Percentiles rank a stretch among this genome's conserved stretches.
Conservation (phyloP, 2,888 invertebrate genomes). For the Scaptomyza parva region DNA sequence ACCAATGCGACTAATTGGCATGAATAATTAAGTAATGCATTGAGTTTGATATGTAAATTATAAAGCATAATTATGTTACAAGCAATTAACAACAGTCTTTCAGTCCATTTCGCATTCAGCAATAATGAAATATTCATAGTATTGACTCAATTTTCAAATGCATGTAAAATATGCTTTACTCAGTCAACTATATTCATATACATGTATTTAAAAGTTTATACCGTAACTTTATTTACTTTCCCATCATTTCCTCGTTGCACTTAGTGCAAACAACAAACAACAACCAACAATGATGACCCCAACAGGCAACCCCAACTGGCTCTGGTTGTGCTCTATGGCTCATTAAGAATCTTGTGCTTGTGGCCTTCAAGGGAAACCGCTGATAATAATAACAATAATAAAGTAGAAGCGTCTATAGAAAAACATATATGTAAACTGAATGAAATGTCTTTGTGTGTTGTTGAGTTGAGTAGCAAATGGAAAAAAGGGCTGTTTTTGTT, state of each 20-base stretch:
- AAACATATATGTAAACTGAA: conserved; percentile 38
- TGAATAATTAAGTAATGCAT: conserved; percentile 14
- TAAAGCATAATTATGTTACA: neutral
- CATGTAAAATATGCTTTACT: neutral
- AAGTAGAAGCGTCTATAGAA: conserved; percentile 16
- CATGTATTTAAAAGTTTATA: neutral
- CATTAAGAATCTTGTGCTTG: conserved; percentile 26
- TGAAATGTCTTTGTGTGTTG: conserved; percentile 52
- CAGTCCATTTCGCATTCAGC: neutral
- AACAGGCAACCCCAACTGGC: conserved; percentile 7
- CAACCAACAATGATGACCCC: conserved; percentile 20
- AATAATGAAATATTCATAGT: neutral
- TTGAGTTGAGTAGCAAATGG: too few species aligned
- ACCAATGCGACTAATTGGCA: conserved; percentile 2
- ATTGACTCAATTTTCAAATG: neutral
- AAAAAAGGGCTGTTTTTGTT: conserved; percentile 4
- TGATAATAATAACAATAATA: conserved; percentile 38
- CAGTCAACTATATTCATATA: neutral
- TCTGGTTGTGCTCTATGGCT: conserved; percentile 4
- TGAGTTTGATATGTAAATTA: conserved; percentile 6
- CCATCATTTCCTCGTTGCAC: conserved; percentile 5
- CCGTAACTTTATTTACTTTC: neutral
- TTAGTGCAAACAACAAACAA: too few species aligned
- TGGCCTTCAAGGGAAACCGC: conserved; percentile 32
- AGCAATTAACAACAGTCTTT: neutral